phyloP scores from a whole-genome alignment of 2,888 invertebrate genomes.

The Frankliniella intonsa region DNA sequence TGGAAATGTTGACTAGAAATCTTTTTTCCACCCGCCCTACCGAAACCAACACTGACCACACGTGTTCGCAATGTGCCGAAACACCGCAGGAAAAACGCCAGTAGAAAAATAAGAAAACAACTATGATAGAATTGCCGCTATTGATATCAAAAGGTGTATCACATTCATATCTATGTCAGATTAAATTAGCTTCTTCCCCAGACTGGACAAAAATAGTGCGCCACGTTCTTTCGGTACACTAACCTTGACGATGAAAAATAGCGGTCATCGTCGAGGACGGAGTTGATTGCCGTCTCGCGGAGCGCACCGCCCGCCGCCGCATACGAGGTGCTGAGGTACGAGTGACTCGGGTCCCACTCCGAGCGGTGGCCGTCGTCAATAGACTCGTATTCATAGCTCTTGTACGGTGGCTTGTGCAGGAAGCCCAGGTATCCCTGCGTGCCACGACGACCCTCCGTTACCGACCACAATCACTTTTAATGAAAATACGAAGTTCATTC shows the following conservation, averaged over 20 bases:
- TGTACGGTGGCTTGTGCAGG: conserved; percentile 44
- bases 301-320: conserved; percentile 45
- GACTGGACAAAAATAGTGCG: no score
- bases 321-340: conserved; percentile 44
- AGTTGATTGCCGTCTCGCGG: conserved; percentile 46
- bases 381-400: conserved; percentile 48
- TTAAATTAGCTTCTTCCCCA: no score
- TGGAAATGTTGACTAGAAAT: no score
- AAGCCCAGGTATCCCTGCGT: conserved; percentile 40
- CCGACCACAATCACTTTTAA: neutral
- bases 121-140: no score
- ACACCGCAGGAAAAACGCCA: no score
- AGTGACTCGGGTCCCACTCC: conserved; percentile 46
- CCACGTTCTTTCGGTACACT: neutral
- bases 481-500: neutral
- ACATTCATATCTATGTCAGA: no score
- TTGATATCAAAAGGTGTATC: no score
- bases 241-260: conserved; percentile 29
- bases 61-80: no score
- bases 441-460: neutral
- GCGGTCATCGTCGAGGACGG: conserved; percentile 44
- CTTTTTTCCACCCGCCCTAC: no score
- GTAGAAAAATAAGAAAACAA: no score
- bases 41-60: no score
- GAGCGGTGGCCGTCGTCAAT: conserved; percentile 44